Conservation (phyloP, 2,113 vertebrate genomes). For the Sinocyclocheilus grahami region DNA sequence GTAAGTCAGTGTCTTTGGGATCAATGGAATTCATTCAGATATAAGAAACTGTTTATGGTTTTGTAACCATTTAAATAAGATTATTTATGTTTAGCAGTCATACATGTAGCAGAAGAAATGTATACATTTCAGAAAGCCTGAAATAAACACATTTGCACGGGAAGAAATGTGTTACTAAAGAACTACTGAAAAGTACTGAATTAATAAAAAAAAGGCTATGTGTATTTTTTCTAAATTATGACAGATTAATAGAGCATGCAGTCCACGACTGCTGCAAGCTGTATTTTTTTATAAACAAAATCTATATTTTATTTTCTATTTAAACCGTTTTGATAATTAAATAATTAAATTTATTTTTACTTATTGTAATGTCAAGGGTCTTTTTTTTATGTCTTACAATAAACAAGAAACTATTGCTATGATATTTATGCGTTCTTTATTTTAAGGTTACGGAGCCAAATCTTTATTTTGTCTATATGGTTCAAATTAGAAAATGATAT, state of each 20-base stretch:
- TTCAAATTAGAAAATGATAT: not conserved
- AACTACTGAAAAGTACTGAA: not conserved
- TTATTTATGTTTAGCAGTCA: not conserved
- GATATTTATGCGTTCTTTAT: not conserved
- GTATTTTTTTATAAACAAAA: no score
- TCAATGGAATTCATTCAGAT: not conserved
- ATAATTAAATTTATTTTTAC: no score
- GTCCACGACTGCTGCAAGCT: no score
- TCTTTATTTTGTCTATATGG: not conserved
- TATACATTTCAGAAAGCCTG: not conserved
- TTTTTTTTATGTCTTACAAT: no score
- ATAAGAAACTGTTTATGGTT: not conserved
- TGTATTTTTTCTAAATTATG: not conserved
- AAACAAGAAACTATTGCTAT: no score
- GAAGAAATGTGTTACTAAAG: not conserved
- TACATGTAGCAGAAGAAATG: not conserved
- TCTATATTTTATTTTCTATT: no score
- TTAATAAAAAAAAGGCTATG: not conserved
- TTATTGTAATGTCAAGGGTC: no score
- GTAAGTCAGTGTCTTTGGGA: not conserved
- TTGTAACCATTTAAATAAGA: not conserved
- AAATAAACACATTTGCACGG: not conserved
- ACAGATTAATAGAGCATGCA: not conserved
- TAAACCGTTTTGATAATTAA: no score
- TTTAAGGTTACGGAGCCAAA: not conserved